These are phyloP conservation scores for Geopemphigus sp. DNA, from an alignment of 1,140 invertebrate species.

Conservation along the genomic window DNA sequence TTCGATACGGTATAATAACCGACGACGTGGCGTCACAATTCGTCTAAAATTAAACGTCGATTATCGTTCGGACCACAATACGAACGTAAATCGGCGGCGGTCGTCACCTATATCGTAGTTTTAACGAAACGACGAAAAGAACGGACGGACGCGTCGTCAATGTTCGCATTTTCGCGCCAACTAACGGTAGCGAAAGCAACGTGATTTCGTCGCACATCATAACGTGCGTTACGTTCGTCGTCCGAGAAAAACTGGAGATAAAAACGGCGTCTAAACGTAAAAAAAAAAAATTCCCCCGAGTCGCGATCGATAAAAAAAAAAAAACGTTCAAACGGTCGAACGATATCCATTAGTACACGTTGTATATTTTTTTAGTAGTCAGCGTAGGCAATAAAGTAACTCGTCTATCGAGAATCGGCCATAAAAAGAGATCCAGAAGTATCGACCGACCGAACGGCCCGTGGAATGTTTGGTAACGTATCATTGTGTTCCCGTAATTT, in stretches of 20 bases:
- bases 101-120: no score
- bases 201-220: neutral
- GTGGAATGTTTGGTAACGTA: constrained; percentile 12
- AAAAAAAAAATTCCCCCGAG: neutral
- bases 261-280: neutral
- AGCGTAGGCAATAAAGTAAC: constrained; percentile 23
- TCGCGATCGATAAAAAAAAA: constrained; percentile 1
- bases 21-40: no score
- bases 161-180: neutral
- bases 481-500: constrained; percentile 14
- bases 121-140: no score
- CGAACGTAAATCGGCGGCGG: no score
- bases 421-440: constrained; percentile 26
- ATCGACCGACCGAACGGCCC: neutral
- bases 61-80: no score
- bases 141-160: no score
- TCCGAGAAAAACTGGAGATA: neutral
- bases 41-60: no score
- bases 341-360: constrained; percentile 14
- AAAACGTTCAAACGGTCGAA: constrained; percentile 16
- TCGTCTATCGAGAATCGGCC: constrained; percentile 26
- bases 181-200: neutral
- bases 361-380: constrained; percentile 6
- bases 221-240: neutral
- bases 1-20: no score